phyloP scores from a whole-genome alignment of 1,140 invertebrate species.

The Melipona quadrifasciata region DNA sequence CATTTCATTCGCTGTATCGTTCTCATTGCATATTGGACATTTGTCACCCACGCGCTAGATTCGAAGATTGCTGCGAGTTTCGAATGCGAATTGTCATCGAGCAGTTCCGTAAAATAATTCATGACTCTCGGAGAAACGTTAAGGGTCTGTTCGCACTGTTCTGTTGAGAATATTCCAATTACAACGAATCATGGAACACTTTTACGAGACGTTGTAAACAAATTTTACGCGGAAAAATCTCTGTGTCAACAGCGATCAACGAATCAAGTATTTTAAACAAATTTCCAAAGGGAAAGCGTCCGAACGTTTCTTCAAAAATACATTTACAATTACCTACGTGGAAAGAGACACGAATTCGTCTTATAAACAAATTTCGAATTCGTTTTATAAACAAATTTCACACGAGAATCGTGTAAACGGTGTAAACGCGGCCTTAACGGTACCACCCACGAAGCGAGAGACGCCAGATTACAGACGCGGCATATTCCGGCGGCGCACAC shows the following conservation, averaged over 20 bases:
- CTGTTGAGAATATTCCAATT: too few species aligned
- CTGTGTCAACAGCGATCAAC: too few species aligned
- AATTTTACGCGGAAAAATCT: background rate
- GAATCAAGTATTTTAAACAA: background rate
- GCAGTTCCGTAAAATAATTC: background rate
- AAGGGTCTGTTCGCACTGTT: background rate
- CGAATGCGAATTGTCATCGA: background rate
- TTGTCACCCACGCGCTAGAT: background rate
- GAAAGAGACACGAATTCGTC: too few species aligned
- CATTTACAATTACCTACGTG: background rate
- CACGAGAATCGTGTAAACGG: background rate
- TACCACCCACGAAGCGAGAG: slow-evolving; percentile 34
- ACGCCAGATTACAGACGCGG: slow-evolving; percentile 42
- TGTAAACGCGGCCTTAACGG: slow-evolving; percentile 17
- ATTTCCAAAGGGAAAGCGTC: background rate
- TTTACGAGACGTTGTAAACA: too few species aligned
- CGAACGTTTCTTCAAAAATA: background rate
- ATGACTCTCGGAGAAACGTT: background rate
- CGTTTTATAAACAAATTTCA: background rate
- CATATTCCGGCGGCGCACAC: background rate
- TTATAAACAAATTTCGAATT: background rate
- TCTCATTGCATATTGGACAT: background rate
- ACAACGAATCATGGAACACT: too few species aligned
- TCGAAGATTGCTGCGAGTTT: background rate
- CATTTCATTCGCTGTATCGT: background rate